Evolutionary conservation across 2,797 vertebrate species (phyloP), one percentile per base, ranked within the genome.

Genomic region (Ceyx erithaca): DNA sequence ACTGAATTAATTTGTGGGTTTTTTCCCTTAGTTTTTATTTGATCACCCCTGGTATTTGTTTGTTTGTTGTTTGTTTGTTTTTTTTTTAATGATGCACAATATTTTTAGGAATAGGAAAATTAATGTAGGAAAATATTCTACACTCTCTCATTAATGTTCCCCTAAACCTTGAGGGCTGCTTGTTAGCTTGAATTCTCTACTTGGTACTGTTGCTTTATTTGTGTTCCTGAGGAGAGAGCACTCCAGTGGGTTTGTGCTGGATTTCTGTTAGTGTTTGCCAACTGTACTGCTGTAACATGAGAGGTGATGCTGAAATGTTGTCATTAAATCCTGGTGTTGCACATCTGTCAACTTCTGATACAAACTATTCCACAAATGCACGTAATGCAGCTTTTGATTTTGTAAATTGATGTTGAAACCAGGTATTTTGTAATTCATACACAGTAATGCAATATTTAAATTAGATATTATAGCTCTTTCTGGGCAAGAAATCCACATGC

Each of bases 371-470:
- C 71, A 76, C 70, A 28, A 77, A 43, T 31, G 33, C 72, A 64
- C 30, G 23, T 72, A 57, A 71, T 87, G 54, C 12, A 57, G 55
- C 40, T 80, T 67, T 78, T 68, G n/a, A 48, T 58, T 92, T 23
- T 19, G 22, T 43, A 62, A 82, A 92, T 73, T 89, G 70, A 49
- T 37, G 46, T 57, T 81, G 79, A 31, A 37, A 18, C 19, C 16
- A 67, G 35, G 14, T 76, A 89, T 75, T 94, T 63, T 13, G 11
- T 66, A 72, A 70, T 92, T 84, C 76, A 93, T 94, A 54, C 51
- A 80, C 4, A 0, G 9, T 71, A 66, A 55, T 70, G 21, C 8
- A 81, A 6, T 81, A 75, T 81, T 93, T 85, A 71, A 67, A 80
- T 82, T 81, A 31, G 30, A 26, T 91, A 43, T 51, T 75, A 19